phyloP scores from a whole-genome alignment of 1,140 invertebrate genomes.

The Aphelinus certus region DNA sequence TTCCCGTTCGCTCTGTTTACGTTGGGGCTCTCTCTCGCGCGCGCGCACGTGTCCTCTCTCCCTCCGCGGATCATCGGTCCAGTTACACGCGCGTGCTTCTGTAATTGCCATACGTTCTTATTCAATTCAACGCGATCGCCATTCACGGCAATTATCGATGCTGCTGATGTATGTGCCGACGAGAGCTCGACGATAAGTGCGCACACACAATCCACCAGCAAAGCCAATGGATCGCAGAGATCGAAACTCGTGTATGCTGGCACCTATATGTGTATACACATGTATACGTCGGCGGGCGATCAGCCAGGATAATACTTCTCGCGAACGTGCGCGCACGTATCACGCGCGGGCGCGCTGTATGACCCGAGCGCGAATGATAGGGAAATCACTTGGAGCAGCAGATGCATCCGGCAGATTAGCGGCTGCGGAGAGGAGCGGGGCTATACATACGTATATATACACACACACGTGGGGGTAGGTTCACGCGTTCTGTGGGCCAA shows the following conservation, averaged over 20 bases:
- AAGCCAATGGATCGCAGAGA: no score
- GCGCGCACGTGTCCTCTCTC: conserved; percentile 6
- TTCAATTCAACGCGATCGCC: no score
- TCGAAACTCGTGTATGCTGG: no score
- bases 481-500: conserved; percentile 14
- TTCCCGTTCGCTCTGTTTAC: neutral
- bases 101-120: no score
- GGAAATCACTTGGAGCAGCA: conserved; percentile 10
- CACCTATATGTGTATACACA: neutral
- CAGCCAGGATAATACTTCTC: neutral
- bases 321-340: neutral
- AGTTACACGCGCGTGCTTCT: neutral
- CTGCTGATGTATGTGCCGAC: no score
- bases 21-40: neutral
- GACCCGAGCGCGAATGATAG: neutral
- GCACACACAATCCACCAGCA: no score
- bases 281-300: conserved; percentile 2
- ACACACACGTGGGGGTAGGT: conserved; percentile 3
- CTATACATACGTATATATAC: no score
- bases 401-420: conserved; percentile 16
- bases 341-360: neutral
- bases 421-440: neutral
- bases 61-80: neutral
- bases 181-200: no score
- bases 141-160: no score